phyloP scores from a whole-genome alignment of 2,888 invertebrate genomes.

The Acrocyrtus sp. region DNA sequence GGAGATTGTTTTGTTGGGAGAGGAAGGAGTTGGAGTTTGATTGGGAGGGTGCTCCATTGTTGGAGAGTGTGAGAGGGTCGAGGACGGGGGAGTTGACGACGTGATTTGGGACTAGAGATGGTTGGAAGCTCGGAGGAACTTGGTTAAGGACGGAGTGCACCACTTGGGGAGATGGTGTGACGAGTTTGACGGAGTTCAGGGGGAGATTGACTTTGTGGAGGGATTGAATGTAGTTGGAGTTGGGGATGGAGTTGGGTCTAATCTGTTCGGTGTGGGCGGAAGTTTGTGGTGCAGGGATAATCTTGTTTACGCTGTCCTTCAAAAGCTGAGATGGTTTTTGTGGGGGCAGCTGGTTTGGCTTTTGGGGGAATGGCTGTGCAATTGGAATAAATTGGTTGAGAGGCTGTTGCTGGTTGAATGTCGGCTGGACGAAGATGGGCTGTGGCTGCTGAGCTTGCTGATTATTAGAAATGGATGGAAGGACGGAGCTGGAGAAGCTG shows the following conservation, averaged over 20 bases:
- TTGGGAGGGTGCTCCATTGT: background rate
- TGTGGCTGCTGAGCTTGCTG: background rate
- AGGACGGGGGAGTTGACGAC: slow-evolving; percentile 23
- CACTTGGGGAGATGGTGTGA: slow-evolving; percentile 21
- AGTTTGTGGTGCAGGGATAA: slow-evolving; percentile 8
- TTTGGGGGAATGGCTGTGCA: no score
- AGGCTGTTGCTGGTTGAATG: no score
- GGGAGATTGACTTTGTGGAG: slow-evolving; percentile 23
- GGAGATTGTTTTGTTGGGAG: background rate
- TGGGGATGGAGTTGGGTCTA: background rate
- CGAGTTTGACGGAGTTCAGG: slow-evolving; percentile 27
- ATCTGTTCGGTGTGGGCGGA: slow-evolving; percentile 12
- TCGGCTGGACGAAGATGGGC: no score
- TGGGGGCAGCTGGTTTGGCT: background rate
- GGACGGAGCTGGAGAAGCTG: slow-evolving; percentile 28
- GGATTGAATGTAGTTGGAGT: slow-evolving; percentile 17
- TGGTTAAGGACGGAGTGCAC: slow-evolving; percentile 5
- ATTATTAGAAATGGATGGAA: background rate
- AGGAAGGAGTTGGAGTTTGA: background rate
- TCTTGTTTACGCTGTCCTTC: background rate
- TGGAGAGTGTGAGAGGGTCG: slow-evolving; percentile 6
- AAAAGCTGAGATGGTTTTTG: background rate
- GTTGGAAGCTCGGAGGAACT: slow-evolving; percentile 26
- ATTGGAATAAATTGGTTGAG: no score
- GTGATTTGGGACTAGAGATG: slow-evolving; percentile 3